A percentile compares a stretch with the other conserved stretches of the same genome.
Conservation (phyloP, 2,113 vertebrate genomes). For the Crotophaga sulcirostris region DNA sequence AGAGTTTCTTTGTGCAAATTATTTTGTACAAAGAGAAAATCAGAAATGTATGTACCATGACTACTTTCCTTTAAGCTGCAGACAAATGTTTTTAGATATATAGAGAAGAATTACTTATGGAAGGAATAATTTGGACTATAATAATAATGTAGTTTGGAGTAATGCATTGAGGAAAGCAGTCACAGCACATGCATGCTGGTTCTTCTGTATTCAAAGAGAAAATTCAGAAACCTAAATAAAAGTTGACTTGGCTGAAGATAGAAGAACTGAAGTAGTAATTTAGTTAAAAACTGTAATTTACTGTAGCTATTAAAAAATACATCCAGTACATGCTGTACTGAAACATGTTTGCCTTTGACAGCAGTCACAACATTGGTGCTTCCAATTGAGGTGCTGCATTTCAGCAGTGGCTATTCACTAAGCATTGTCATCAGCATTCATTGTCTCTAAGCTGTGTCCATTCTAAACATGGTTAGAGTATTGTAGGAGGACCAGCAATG, state of each 20-base stretch:
- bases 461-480: background rate
- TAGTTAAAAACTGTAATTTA: background rate
- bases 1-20: background rate
- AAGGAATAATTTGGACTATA: background rate
- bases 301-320: background rate
- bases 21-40: background rate
- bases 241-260: background rate
- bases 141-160: background rate
- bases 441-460: background rate
- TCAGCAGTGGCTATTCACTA: background rate
- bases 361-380: background rate
- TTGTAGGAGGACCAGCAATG: background rate
- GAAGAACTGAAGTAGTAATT: background rate
- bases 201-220: background rate
- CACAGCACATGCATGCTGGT: background rate
- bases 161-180: background rate
- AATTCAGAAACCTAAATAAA: background rate
- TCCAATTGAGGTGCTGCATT: background rate
- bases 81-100: background rate
- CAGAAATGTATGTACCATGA: background rate
- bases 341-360: background rate
- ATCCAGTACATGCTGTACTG: background rate
- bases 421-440: background rate
- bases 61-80: background rate
- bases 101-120: background rate